phyloP scores from a whole-genome alignment of 2,113 vertebrate genomes.

The Perca fluviatilis region DNA sequence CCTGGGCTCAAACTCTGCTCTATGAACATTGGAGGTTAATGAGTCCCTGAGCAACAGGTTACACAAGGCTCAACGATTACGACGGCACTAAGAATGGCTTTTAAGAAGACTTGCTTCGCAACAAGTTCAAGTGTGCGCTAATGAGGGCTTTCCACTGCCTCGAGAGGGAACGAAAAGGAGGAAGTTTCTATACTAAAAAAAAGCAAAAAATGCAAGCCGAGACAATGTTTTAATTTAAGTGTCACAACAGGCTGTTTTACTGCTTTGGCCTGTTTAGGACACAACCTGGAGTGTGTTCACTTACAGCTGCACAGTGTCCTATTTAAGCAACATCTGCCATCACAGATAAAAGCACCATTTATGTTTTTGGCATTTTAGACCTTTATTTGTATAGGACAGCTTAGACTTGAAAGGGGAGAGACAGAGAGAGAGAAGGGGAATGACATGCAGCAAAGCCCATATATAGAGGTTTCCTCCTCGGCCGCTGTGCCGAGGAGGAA shows the following conservation, averaged over 20 bases:
- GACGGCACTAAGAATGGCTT: not conserved
- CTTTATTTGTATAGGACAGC: too few species aligned
- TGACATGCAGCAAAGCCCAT: too few species aligned
- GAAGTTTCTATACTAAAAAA: slow-evolving; percentile 13
- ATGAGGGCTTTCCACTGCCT: not conserved
- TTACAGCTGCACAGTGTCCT: not conserved
- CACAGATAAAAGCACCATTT: not conserved
- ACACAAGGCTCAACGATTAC: not conserved
- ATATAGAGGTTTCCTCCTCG: too few species aligned
- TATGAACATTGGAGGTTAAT: slow-evolving; percentile 1
- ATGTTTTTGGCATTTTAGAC: too few species aligned
- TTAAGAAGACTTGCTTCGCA: not conserved
- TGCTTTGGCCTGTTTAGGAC: not conserved
- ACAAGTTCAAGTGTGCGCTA: slow-evolving; percentile 6
- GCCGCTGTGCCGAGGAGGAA: too few species aligned
- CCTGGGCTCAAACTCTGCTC: not conserved
- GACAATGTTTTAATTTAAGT: not conserved
- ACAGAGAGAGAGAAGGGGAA: too few species aligned
- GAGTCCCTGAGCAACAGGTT: slow-evolving; percentile 25
- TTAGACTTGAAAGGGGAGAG: too few species aligned
- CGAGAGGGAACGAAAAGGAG: not conserved
- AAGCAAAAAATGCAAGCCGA: not conserved
- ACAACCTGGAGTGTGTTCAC: not conserved
- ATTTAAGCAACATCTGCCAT: not conserved
- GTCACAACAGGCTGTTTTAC: not conserved